phyloP scores from a whole-genome alignment of 2,797 vertebrate genomes.

The Paguma larvata region DNA sequence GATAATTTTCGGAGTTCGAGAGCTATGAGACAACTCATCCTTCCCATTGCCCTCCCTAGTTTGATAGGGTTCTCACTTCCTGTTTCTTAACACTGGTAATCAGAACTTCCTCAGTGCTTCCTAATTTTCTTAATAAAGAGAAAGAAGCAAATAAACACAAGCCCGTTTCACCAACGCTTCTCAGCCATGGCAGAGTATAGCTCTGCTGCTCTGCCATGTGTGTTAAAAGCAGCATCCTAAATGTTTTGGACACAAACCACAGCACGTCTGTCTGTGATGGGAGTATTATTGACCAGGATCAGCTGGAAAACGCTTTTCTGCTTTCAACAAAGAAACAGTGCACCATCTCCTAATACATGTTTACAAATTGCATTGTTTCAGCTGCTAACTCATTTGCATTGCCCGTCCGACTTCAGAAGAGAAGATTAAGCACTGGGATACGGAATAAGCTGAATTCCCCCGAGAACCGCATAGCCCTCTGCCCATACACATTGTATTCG shows the following conservation, averaged over 20 bases:
- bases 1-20: constrained; percentile 77
- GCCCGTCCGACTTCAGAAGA: constrained; percentile 53
- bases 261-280: constrained; percentile 61
- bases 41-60: constrained; percentile 44
- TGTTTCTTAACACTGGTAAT: constrained; percentile 61
- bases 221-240: constrained; percentile 55
- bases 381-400: constrained; percentile 50
- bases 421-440: constrained; percentile 49
- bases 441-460: constrained; percentile 36
- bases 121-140: constrained; percentile 55
- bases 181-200: background rate
- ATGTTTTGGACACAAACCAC: constrained; percentile 78
- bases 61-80: constrained; percentile 69
- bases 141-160: constrained; percentile 41
- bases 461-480: constrained; percentile 79
- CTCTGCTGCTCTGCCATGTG: constrained; percentile 6
- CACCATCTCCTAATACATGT: background rate
- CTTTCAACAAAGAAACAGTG: constrained; percentile 70
- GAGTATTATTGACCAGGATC: constrained; percentile 64
- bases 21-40: constrained; percentile 43
- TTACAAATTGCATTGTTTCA: constrained; percentile 10
- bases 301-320: constrained; percentile 50
- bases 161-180: background rate
- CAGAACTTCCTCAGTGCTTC: constrained; percentile 74
- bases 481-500: background rate